A percentile compares a stretch with the other conserved stretches of the same genome.
phyloP scores from a whole-genome alignment of 2,113 vertebrate genomes.

The Nycticebus coucang region DNA sequence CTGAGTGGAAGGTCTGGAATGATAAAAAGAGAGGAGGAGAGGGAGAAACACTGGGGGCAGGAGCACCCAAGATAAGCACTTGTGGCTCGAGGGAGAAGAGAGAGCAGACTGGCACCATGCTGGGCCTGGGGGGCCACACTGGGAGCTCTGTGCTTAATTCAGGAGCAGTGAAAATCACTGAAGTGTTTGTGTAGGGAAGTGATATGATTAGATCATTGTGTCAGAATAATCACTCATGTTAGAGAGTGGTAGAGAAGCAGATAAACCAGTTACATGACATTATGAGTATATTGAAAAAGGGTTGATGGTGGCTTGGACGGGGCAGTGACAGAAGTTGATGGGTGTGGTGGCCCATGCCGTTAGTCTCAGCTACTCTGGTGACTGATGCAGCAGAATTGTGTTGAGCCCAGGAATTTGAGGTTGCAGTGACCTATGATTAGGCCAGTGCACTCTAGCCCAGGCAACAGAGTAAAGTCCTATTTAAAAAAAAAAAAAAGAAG shows the following conservation, averaged over 20 bases:
- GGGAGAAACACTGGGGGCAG: too few species aligned
- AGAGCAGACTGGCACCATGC: fast-evolving
- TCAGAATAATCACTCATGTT: neutral
- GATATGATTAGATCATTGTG: neutral
- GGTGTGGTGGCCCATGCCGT: too few species aligned
- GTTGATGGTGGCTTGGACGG: neutral
- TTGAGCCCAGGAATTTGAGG: too few species aligned
- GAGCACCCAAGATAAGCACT: neutral
- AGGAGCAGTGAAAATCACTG: neutral
- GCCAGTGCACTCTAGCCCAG: too few species aligned
- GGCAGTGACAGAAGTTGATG: neutral
- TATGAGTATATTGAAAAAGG: neutral
- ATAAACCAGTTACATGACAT: neutral
- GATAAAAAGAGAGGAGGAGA: neutral
- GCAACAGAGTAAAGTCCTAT: too few species aligned
- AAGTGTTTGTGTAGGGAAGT: neutral
- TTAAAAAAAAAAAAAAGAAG: too few species aligned
- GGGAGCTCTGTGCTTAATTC: neutral
- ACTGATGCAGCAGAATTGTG: too few species aligned
- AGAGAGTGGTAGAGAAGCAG: neutral
- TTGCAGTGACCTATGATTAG: too few species aligned
- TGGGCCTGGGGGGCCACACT: neutral
- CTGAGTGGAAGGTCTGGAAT: neutral
- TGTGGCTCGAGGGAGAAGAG: neutral
- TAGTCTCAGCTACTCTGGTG: too few species aligned